Evolutionary conservation across 2,113 vertebrate species (phyloP).

Genomic region (Xenopus tropicalis): DNA sequence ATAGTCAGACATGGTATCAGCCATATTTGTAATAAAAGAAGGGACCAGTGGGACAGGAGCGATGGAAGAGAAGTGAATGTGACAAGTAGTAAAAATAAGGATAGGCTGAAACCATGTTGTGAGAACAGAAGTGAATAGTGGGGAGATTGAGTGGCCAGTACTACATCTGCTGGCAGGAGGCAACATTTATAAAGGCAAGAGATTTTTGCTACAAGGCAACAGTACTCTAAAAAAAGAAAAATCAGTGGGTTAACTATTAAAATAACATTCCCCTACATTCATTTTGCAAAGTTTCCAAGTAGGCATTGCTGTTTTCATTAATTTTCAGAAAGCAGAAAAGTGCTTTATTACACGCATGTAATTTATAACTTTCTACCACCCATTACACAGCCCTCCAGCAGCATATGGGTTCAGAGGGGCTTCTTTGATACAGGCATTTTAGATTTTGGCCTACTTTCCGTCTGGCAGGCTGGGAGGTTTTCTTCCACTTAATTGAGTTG

Average conservation of each 20-base stretch:
- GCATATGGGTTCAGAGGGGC: conserved; percentile 44
- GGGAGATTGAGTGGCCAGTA: not conserved
- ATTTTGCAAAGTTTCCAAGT: conserved; percentile 17
- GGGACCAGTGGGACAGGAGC: no score
- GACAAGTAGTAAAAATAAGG: no score
- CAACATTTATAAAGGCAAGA: not conserved
- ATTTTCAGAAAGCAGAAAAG: conserved; percentile 14
- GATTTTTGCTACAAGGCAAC: not conserved
- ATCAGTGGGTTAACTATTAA: not conserved
- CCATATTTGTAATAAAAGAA: no score
- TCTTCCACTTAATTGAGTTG: conserved; percentile 45
- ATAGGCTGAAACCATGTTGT: not conserved
- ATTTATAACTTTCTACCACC: conserved; percentile 24
- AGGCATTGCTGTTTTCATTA: conserved; percentile 32
- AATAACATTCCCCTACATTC: conserved; percentile 4
- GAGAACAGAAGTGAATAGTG: not conserved
- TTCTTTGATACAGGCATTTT: conserved; percentile 43
- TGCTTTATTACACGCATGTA: conserved; percentile 30
- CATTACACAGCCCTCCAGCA: conserved; percentile 38
- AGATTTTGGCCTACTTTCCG: conserved; percentile 44
- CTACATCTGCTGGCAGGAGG: not conserved
- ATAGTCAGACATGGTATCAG: no score
- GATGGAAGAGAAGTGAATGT: no score
- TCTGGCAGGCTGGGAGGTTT: conserved; percentile 46
- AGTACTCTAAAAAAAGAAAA: not conserved